Evolutionary conservation across 2,888 invertebrate genomes (phyloP), one percentile per base, ranked within the genome.

Genomic region (Drosophila imparisetae): DNA sequence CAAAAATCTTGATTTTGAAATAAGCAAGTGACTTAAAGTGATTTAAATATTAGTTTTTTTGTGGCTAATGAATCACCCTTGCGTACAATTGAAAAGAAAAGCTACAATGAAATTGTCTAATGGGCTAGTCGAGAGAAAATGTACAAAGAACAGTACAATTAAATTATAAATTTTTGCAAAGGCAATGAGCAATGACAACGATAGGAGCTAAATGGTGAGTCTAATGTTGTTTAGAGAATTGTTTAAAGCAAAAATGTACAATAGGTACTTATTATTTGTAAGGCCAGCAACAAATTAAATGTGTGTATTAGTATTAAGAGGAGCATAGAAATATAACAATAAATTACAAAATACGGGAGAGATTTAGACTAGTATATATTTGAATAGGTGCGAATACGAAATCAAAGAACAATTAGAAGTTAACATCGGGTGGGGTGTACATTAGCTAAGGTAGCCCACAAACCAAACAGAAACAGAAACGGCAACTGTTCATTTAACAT

Each of bases 401-500:
- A 72, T 68, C 62, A 77, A 75, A 66, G 62, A 81, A 73, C 70
- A 74, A 80, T 75, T 79, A 84, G 72, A 77, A 75, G 66, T 82
- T 80, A 70, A 73, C 59, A 68, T 55, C 42, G 50, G 54, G 53
- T 59, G 70, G 34, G 66, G 55, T 73, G 58, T 77, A 71, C 75
- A 68, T 67, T 61, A 72, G 59, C 55, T 66, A 68, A 45, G 60
- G 67, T 63, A 67, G 65, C 49, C 72, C 72, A 82, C 72, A 83
- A 72, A 54, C 70, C 55, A 74, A 75, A 64, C 49, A 65, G 45
- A 45, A 45, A 70, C 62, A 40, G 57, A 61, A 67, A 74, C 81
- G 81, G 90, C 89, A 88, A 84, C 86, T 84, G 83, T 82, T 87
- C 80, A 82, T 72, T 86, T 84, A 91, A 91, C 91, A 91, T 91